phyloP scores from a whole-genome alignment of 2,113 vertebrate species.

The Desmodus rotundus region DNA sequence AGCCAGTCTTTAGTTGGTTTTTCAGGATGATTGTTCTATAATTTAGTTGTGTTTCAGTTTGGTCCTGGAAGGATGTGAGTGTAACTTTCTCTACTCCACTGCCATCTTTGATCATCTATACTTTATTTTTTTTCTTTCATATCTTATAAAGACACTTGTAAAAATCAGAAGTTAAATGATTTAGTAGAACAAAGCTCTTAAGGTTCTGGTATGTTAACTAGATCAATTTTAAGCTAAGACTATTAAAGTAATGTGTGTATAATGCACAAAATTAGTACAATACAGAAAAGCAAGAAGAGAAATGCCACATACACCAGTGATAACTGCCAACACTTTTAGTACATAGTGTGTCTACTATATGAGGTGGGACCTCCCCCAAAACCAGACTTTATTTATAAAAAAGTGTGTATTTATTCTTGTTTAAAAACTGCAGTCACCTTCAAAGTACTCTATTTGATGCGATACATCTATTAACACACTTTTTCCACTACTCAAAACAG shows the following conservation, averaged over 20 bases:
- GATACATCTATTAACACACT: too few relatives aligned
- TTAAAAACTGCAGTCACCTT: too few relatives aligned
- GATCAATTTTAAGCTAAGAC: constrained; percentile 56
- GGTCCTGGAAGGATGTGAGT: too few relatives aligned
- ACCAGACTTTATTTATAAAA: too few relatives aligned
- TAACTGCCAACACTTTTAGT: not conserved
- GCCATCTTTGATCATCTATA: not conserved
- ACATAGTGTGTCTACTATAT: not conserved
- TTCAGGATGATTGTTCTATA: too few relatives aligned
- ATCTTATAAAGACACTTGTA: not conserved
- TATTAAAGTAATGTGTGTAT: constrained; percentile 18
- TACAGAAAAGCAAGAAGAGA: not conserved
- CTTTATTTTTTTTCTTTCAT: constrained; percentile 5
- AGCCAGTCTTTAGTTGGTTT: too few relatives aligned
- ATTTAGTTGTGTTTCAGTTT: too few relatives aligned
- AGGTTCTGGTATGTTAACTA: constrained; percentile 41
- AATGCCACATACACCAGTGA: not conserved
- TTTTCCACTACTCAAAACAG: too few relatives aligned
- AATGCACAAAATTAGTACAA: not conserved
- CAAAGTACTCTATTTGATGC: too few relatives aligned
- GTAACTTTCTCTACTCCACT: too few relatives aligned
- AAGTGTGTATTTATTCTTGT: too few relatives aligned
- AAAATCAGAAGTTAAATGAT: constrained; percentile 40
- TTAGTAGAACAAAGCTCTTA: constrained; percentile 45
- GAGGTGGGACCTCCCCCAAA: too few relatives aligned